These are phyloP conservation scores for Trichopria drosophilae DNA, from an alignment of 2,888 invertebrate species.

Conservation along the genomic window DNA sequence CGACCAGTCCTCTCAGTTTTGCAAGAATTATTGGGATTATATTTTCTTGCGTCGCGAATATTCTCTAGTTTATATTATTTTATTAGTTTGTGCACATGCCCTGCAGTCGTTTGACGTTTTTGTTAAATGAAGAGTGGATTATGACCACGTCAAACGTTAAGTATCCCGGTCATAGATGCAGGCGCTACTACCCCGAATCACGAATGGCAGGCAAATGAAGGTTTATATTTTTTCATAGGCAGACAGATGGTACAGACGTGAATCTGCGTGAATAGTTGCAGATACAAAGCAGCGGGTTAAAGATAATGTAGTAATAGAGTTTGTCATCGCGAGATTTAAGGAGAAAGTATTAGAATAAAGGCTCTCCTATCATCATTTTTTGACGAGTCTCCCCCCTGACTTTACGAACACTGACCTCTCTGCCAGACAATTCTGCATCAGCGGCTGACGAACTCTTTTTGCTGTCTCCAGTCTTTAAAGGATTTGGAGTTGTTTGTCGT, in stretches of 20 bases:
- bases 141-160: no score
- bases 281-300: conserved; percentile 30
- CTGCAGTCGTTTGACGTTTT: no score
- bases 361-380: no score
- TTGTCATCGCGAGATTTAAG: conserved; percentile 19
- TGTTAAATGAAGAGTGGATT: no score
- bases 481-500: conserved; percentile 13
- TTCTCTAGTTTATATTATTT: no score
- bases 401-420: conserved; percentile 29
- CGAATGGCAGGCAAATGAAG: conserved; percentile 9
- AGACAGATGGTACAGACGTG: conserved; percentile 21
- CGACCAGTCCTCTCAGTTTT: no score
- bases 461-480: conserved; percentile 6
- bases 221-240: conserved; percentile 13
- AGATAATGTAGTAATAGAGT: conserved; percentile 17
- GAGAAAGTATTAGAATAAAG: conserved; percentile 30
- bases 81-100: no score
- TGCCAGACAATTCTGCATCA: conserved; percentile 3
- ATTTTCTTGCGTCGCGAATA: no score
- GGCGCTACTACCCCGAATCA: conserved; percentile 5
- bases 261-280: conserved; percentile 20
- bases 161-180: no score
- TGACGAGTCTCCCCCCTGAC: conserved; percentile 6
- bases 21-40: no score
- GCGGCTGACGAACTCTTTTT: conserved; percentile 15